Evolutionary conservation across 2,888 invertebrate species (phyloP), one percentile per base, ranked within the genome.

Genomic region (Linyphia triangularis): DNA sequence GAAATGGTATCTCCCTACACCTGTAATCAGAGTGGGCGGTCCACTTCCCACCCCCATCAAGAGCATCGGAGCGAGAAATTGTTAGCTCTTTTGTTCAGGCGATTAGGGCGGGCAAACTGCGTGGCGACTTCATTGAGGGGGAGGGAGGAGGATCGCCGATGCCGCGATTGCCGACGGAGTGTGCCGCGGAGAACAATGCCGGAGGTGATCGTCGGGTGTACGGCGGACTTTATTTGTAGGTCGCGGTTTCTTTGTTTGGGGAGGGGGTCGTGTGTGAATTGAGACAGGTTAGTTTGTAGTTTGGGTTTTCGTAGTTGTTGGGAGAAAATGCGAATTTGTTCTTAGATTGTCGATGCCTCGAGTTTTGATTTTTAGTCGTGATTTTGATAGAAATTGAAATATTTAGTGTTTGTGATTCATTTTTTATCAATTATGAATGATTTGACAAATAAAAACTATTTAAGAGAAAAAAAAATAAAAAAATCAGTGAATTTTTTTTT

Each of bases 1-100:
- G 43, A 37, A 24, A 43, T 33, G 37, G 30, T 33, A 65, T 26
- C 16, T 63, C 40, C 72, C 51, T 59, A 40, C 82, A 75, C 83
- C 72, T 75, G 70, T 43, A 81, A 79, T 72, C 81, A 73, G 30
- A 33, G 77, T 84, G 77, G 72, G 86, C 81, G 86, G 73, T 51
- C 51, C 51, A n/a, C 51, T 13, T 43, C 43, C 57, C 77, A 61
- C 77, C 70, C 78, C 79, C 78, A 24, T 26, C 19, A 75, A 40
- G 81, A 24, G 73, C 86, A 81, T 19, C 69, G 43, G 75, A 81
- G 81, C 86, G 81, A 26, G 65, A 88, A 73, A 79, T 30, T 67
- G 75, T 73, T 33, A 81, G 30, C 26, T 59, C 61, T 72, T 72
- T 85, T 72, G 79, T 78, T 79, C 59, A 30, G 16, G 40, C 33